These are phyloP conservation scores for Cassiopea andromeda DNA, from an alignment of 30 jellyfish, hydroid and myxozoan genomes.

Conservation along the genomic window DNA sequence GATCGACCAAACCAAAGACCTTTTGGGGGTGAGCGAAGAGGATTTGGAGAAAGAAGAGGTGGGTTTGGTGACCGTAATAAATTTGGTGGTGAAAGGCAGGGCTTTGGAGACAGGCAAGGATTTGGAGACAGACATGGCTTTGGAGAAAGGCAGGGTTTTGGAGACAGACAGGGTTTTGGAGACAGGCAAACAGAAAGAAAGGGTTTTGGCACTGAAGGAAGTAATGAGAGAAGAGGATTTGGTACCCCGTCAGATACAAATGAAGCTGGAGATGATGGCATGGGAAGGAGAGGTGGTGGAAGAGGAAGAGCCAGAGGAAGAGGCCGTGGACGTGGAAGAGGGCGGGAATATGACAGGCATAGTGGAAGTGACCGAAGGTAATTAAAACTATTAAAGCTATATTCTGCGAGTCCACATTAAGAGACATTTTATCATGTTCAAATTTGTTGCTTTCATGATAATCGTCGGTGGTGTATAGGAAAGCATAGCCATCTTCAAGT, in stretches of 20 bases:
- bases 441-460: too few relatives aligned
- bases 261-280: conserved; percentile 63
- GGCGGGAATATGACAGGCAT: conserved; percentile 97
- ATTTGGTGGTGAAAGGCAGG: conserved; percentile 55
- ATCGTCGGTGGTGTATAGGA: too few relatives aligned
- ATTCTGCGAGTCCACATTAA: background rate
- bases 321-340: conserved; percentile 89
- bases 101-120: conserved; percentile 60
- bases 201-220: conserved; percentile 52
- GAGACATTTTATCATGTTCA: background rate
- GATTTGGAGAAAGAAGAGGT: conserved; percentile 66
- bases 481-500: too few relatives aligned
- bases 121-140: conserved; percentile 50
- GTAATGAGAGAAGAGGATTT: conserved; percentile 77
- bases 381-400: background rate
- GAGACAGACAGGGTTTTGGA: conserved; percentile 78
- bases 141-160: conserved; percentile 71
- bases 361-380: conserved; percentile 99
- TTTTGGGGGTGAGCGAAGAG: conserved; percentile 63
- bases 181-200: conserved; percentile 62
- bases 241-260: conserved; percentile 27
- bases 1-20: conserved; percentile 57
- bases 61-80: conserved; percentile 63
- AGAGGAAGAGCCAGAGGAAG: conserved; percentile 93
- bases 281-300: conserved; percentile 67